Evolutionary conservation across 2,888 invertebrate species (phyloP).

Genomic region (Sturmia bella): DNA sequence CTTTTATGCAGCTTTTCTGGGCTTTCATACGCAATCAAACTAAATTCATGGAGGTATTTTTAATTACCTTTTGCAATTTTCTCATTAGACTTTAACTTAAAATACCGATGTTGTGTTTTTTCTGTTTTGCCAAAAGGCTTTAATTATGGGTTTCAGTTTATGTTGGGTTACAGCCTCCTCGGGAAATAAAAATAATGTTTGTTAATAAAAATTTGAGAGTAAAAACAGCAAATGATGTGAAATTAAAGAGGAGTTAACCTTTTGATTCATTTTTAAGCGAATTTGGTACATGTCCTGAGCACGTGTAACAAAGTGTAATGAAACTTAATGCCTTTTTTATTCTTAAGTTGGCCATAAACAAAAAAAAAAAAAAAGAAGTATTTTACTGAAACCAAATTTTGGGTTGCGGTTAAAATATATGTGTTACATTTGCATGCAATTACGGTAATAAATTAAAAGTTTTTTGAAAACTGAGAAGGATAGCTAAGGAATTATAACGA

Average conservation of each 20-base stretch:
- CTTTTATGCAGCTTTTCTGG: conserved; percentile 4
- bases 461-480: conserved; percentile 4
- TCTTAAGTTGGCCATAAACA: conserved; percentile 33
- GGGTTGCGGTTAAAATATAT: conserved; percentile 19
- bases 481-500: background rate
- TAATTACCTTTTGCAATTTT: conserved; percentile 55
- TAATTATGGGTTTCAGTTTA: conserved; percentile 66
- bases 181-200: conserved; percentile 17
- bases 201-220: conserved; percentile 41
- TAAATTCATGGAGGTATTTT: conserved; percentile 53
- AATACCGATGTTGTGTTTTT: background rate
- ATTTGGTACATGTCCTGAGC: conserved; percentile 48
- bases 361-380: conserved; percentile 45
- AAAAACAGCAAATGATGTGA: conserved; percentile 50
- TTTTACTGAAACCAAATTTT: conserved; percentile 32
- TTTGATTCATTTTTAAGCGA: conserved; percentile 11
- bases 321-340: conserved; percentile 47
- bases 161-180: conserved; percentile 56
- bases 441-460: conserved; percentile 43
- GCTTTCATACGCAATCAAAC: background rate
- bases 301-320: conserved; percentile 65
- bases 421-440: conserved; percentile 64
- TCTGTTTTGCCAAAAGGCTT: conserved; percentile 18
- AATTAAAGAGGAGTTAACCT: conserved; percentile 61
- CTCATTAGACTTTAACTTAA: conserved; percentile 44